Evolutionary conservation across 2,113 vertebrate species (phyloP).

Genomic region (Varanus komodoensis): DNA sequence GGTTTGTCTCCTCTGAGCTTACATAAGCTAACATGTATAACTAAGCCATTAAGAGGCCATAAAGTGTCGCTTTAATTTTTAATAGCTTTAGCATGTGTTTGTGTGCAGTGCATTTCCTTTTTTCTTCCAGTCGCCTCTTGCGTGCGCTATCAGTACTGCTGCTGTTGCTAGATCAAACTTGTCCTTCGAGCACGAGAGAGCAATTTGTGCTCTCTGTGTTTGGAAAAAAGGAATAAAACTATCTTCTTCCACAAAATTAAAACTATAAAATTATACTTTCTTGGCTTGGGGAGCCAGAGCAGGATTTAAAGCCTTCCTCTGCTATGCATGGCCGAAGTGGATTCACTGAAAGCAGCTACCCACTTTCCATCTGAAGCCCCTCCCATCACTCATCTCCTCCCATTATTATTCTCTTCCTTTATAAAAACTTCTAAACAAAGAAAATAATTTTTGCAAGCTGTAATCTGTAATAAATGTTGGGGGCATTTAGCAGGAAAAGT

Average conservation of each 20-base stretch:
- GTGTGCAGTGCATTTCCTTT: background rate
- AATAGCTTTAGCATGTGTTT: background rate
- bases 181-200: fast-evolving
- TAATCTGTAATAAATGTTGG: background rate
- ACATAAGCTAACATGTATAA: conserved; percentile 6
- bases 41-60: conserved; percentile 9
- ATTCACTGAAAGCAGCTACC: background rate
- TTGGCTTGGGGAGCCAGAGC: no score
- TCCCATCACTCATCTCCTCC: no score
- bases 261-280: background rate
- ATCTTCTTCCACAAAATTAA: background rate
- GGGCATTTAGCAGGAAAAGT: background rate
- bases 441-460: background rate
- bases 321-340: background rate
- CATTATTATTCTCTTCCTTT: background rate
- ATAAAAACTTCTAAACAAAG: background rate
- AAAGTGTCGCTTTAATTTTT: conserved; percentile 6
- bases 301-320: background rate
- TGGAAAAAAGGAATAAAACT: background rate
- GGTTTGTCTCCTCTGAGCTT: conserved; percentile 14
- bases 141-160: background rate
- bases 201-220: fast-evolving
- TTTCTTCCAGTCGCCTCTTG: background rate
- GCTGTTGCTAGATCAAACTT: background rate
- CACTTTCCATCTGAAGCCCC: background rate